These are phyloP conservation scores for Leptoclinus maculatus DNA, from an alignment of 2,797 vertebrate species.

Conservation along the genomic window DNA sequence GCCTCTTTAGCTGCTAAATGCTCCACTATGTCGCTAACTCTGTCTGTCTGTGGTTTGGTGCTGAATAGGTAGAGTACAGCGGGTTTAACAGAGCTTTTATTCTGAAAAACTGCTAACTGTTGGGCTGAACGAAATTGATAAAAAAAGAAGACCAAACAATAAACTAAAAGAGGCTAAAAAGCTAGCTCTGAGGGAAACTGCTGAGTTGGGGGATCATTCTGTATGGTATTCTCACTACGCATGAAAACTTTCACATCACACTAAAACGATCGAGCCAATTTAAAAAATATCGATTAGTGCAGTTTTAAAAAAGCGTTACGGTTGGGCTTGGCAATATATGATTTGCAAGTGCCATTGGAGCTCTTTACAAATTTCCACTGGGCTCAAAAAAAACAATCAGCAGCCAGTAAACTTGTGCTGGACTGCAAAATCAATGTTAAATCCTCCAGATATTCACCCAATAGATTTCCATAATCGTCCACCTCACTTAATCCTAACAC, in stretches of 20 bases:
- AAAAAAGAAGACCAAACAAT: neutral
- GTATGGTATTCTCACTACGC: neutral
- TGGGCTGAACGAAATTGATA: neutral
- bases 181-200: neutral
- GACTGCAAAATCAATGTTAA: constrained; percentile 24
- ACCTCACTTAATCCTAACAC: constrained; percentile 28
- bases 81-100: neutral
- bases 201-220: neutral
- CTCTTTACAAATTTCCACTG: neutral
- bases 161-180: neutral
- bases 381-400: neutral
- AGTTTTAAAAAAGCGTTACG: neutral
- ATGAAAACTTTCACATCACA: neutral
- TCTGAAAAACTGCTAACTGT: neutral
- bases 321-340: neutral
- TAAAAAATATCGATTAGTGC: neutral
- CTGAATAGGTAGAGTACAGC: neutral
- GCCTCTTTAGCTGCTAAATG: neutral
- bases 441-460: constrained; percentile 35
- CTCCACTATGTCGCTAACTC: neutral
- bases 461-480: constrained; percentile 47
- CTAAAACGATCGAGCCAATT: neutral
- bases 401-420: neutral
- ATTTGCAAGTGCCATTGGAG: neutral
- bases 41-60: neutral